These are phyloP conservation scores for Avahi laniger DNA, from an alignment of 2,797 vertebrate genomes.

Conservation along the genomic window DNA sequence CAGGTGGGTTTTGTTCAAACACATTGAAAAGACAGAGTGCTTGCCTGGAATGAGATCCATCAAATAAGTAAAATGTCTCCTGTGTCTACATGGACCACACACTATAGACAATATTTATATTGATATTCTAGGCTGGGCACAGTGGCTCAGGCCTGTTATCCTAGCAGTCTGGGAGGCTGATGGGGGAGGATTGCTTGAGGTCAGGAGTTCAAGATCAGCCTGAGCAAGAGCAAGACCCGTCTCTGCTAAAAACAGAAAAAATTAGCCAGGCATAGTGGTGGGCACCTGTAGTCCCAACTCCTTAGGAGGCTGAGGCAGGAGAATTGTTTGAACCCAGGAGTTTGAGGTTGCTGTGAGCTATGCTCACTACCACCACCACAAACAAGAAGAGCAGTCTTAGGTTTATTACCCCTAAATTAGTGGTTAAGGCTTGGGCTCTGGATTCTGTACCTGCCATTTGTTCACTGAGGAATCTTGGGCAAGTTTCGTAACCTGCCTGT, in stretches of 20 bases:
- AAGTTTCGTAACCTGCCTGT: not conserved
- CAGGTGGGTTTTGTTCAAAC: not conserved
- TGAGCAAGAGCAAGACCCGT: no score
- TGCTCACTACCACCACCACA: not conserved
- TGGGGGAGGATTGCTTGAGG: no score
- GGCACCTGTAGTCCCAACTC: no score
- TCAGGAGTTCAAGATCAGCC: no score
- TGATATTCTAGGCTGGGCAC: not conserved
- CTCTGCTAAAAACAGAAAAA: no score
- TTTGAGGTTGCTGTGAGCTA: no score
- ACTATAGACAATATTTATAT: not conserved
- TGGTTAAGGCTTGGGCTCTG: not conserved
- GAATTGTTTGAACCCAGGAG: no score
- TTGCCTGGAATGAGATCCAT: not conserved
- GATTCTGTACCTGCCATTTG: not conserved
- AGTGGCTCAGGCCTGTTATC: no score
- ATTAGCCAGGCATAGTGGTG: no score
- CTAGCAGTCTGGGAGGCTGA: no score
- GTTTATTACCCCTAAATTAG: not conserved
- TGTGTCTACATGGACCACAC: not conserved
- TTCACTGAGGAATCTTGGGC: not conserved
- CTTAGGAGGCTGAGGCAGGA: no score
- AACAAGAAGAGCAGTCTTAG: not conserved
- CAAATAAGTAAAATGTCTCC: not conserved
- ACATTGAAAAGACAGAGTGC: not conserved